phyloP scores from a whole-genome alignment of 2,888 invertebrate genomes.

The Dynastes hyllus region DNA sequence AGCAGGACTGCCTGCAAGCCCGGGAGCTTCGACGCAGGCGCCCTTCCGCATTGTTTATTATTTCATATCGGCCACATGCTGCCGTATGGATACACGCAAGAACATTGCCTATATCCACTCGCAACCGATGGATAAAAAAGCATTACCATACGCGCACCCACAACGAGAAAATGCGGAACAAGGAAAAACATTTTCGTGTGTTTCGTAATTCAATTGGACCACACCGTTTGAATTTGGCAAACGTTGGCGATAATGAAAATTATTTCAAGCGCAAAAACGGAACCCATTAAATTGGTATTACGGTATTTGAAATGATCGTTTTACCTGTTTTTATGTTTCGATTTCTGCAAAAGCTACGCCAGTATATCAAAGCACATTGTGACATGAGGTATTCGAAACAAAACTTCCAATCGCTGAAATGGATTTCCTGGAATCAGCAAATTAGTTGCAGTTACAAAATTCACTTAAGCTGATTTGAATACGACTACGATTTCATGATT shows the following conservation, averaged over 20 bases:
- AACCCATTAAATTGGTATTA: background rate
- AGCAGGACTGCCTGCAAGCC: constrained; percentile 65
- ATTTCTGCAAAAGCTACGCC: background rate
- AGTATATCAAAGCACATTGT: too few relatives aligned
- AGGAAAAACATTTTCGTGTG: constrained; percentile 16
- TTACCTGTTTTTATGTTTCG: background rate
- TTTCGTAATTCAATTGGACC: constrained; percentile 33
- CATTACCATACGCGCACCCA: background rate
- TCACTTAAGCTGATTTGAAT: too few relatives aligned
- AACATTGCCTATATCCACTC: constrained; percentile 4
- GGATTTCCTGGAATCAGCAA: too few relatives aligned
- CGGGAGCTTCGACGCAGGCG: constrained; percentile 66
- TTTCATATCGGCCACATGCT: constrained; percentile 60
- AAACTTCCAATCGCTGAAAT: too few relatives aligned
- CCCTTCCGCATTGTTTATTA: constrained; percentile 67
- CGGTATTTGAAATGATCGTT: background rate
- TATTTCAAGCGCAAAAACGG: constrained; percentile 11
- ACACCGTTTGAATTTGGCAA: constrained; percentile 10
- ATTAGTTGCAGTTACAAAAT: too few relatives aligned
- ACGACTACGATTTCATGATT: too few relatives aligned
- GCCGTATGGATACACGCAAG: constrained; percentile 21
- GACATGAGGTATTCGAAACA: too few relatives aligned
- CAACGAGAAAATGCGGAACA: constrained; percentile 24
- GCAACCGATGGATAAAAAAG: constrained; percentile 4
- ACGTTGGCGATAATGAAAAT: constrained; percentile 30